Evolutionary conservation across 2,888 invertebrate genomes (phyloP).

Genomic region (Macaria liturata): DNA sequence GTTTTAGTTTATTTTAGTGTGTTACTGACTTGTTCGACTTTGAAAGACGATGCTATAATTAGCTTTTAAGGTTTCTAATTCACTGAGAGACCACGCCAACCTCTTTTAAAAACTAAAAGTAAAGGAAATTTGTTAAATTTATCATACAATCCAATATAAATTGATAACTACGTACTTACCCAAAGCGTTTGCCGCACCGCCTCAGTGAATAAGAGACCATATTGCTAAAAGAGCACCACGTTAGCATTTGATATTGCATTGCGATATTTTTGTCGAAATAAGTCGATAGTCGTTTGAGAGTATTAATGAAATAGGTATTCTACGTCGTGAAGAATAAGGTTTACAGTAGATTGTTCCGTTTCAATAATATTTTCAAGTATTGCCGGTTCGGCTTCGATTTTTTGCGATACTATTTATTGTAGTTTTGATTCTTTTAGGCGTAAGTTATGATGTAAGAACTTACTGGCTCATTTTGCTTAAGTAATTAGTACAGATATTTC

Average conservation of each 20-base stretch:
- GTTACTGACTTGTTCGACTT: slow-evolving; percentile 16
- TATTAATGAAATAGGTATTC: slow-evolving; percentile 32
- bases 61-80: slow-evolving; percentile 1
- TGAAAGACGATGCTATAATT: slow-evolving; percentile 5
- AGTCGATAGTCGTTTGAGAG: slow-evolving; percentile 18
- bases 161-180: no score
- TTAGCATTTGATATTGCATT: slow-evolving; percentile 10
- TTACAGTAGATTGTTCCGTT: no score
- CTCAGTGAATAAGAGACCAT: no score
- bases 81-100: no score
- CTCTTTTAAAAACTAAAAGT: no score
- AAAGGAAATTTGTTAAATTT: no score
- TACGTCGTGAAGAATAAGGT: not conserved
- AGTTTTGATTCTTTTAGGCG: slow-evolving; percentile 30
- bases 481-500: not conserved
- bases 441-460: slow-evolving; percentile 28
- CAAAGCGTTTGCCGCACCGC: no score
- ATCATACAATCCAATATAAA: no score
- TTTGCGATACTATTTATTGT: slow-evolving; percentile 23
- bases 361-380: slow-evolving; percentile 31
- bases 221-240: not conserved
- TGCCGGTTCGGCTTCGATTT: slow-evolving; percentile 30
- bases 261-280: slow-evolving; percentile 10
- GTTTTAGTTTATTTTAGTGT: slow-evolving; percentile 51
- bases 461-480: slow-evolving; percentile 20